Evolutionary conservation across 2,888 invertebrate genomes (phyloP).

Genomic region (Polymixis lichenea): DNA sequence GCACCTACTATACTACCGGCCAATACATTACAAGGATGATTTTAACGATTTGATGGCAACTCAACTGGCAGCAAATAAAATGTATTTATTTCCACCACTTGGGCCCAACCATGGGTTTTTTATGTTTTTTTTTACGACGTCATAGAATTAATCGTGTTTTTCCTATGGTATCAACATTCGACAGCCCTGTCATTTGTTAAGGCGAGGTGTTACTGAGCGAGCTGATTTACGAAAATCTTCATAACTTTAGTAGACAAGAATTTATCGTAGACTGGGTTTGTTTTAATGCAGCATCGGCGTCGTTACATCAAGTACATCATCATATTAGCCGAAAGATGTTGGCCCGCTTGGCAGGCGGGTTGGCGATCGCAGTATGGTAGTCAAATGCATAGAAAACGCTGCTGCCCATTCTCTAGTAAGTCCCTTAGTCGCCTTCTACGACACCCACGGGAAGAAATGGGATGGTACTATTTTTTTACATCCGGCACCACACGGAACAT

Average conservation of each 20-base stretch:
- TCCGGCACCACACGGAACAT: too few relatives aligned
- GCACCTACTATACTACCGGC: neutral
- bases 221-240: neutral
- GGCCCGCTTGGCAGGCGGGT: too few relatives aligned
- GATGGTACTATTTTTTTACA: too few relatives aligned
- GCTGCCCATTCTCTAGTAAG: too few relatives aligned
- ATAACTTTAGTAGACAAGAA: neutral
- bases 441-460: too few relatives aligned
- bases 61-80: slow-evolving; percentile 46
- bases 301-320: too few relatives aligned
- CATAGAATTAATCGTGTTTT: slow-evolving; percentile 76
- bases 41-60: slow-evolving; percentile 50
- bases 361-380: too few relatives aligned
- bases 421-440: too few relatives aligned
- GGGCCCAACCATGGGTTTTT: slow-evolving; percentile 69
- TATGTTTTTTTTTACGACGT: slow-evolving; percentile 79
- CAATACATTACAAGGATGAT: slow-evolving; percentile 27
- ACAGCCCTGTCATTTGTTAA: slow-evolving; percentile 25
- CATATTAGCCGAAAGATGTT: too few relatives aligned
- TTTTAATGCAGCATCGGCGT: neutral
- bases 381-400: too few relatives aligned
- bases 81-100: slow-evolving; percentile 53
- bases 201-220: neutral
- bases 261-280: neutral
- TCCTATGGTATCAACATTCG: slow-evolving; percentile 34